phyloP scores from a whole-genome alignment of 2,888 invertebrate species.

The Pocota personata region DNA sequence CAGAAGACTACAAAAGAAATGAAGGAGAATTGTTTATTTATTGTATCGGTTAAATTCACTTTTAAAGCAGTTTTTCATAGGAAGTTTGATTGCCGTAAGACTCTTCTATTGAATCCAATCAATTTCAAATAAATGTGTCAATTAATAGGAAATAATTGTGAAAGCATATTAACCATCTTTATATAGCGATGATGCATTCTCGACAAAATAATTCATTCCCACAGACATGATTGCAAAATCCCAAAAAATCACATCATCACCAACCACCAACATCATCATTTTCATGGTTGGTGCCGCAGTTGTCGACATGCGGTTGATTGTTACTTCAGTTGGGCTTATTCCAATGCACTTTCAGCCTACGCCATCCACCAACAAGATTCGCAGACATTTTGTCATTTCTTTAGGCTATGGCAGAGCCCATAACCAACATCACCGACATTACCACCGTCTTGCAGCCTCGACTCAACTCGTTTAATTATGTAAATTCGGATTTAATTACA shows the following conservation, averaged over 20 bases:
- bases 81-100: not conserved
- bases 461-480: slow-evolving; percentile 66
- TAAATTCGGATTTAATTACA: slow-evolving; percentile 72
- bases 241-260: slow-evolving; percentile 56
- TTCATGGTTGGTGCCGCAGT: slow-evolving; percentile 2
- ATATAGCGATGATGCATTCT: slow-evolving; percentile 39
- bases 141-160: not conserved
- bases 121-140: not conserved
- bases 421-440: slow-evolving; percentile 18
- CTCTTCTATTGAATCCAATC: not conserved
- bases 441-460: slow-evolving; percentile 26
- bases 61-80: not conserved
- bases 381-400: slow-evolving; percentile 70
- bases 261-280: not conserved
- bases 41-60: not conserved
- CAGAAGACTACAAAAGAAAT: not conserved
- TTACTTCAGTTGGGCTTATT: slow-evolving; percentile 47
- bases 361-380: slow-evolving; percentile 32
- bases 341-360: slow-evolving; percentile 55
- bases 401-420: slow-evolving; percentile 20
- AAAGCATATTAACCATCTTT: not conserved
- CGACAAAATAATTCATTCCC: slow-evolving; percentile 38
- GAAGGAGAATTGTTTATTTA: not conserved
- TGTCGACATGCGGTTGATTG: slow-evolving; percentile 51
- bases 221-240: slow-evolving; percentile 55